These are phyloP conservation scores for Cydia pomonella DNA, from an alignment of 1,140 invertebrate genomes.

Conservation along the genomic window DNA sequence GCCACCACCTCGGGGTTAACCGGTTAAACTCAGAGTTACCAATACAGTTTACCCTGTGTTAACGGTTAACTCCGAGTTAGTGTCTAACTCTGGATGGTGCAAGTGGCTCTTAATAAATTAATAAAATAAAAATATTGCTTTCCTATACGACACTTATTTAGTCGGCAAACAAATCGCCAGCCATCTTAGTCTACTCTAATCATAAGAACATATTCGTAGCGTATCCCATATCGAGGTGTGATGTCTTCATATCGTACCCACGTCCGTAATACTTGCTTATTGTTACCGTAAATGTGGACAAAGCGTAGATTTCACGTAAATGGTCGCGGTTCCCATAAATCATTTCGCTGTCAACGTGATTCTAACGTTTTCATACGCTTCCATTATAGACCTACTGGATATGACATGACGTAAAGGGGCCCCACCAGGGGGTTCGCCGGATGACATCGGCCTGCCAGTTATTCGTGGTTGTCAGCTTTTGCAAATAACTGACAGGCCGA, in stretches of 20 bases:
- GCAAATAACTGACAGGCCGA: no score
- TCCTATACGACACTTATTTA: not conserved
- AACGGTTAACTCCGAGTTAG: no score
- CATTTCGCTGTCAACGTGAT: slow-evolving; percentile 57
- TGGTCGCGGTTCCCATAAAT: slow-evolving; percentile 68
- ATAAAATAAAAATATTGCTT: not conserved
- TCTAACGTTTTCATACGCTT: slow-evolving; percentile 51
- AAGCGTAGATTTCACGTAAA: slow-evolving; percentile 65
- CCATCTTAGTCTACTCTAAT: not conserved
- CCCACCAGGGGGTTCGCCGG: no score
- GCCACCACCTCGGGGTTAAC: no score
- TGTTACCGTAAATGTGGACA: slow-evolving; percentile 48
- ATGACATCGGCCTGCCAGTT: no score
- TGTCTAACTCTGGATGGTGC: no score
- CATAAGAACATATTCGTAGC: not conserved
- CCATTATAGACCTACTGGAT: slow-evolving; percentile 48
- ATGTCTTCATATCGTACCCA: slow-evolving; percentile 37
- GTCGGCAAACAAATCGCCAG: not conserved
- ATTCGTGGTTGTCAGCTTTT: no score
- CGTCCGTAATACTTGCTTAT: slow-evolving; percentile 40
- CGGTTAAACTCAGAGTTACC: no score
- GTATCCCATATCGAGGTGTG: slow-evolving; percentile 8
- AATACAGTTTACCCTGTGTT: no score
- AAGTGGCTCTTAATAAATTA: no score
- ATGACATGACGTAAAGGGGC: slow-evolving; percentile 34